A percentile compares a stretch with the other conserved stretches of the same genome.
These are phyloP conservation scores for Petromus typicus DNA, from an alignment of 2,113 vertebrate genomes.

Conservation along the genomic window DNA sequence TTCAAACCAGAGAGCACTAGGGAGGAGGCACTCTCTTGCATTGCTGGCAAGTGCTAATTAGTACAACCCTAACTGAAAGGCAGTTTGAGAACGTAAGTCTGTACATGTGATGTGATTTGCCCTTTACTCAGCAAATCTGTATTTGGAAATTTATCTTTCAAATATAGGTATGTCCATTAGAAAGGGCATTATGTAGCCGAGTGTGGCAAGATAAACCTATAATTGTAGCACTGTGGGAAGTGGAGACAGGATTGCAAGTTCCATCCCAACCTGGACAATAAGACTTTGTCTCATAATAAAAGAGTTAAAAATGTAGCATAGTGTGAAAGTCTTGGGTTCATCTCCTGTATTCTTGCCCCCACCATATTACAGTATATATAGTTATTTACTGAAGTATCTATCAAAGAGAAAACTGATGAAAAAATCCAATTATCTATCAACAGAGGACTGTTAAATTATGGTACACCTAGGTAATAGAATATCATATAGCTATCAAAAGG, in stretches of 20 bases:
- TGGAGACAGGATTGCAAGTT: not conserved
- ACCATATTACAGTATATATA: not conserved
- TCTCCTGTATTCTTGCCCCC: not conserved
- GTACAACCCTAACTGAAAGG: not conserved
- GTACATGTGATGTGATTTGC: not conserved
- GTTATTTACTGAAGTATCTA: not conserved
- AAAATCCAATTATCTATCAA: not conserved
- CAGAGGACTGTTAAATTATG: not conserved
- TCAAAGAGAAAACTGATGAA: not conserved
- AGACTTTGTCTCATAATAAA: not conserved
- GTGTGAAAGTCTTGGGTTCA: not conserved
- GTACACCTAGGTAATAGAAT: not conserved
- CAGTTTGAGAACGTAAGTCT: not conserved
- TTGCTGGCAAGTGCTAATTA: not conserved
- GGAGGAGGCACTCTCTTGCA: not conserved
- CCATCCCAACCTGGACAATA: not conserved
- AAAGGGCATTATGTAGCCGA: not conserved
- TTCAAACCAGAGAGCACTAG: no score
- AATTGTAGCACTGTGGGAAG: not conserved
- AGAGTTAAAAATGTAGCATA: not conserved
- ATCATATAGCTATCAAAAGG: not conserved
- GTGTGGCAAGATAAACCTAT: not conserved
- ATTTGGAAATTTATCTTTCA: not conserved
- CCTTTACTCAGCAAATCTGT: not conserved
- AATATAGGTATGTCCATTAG: not conserved